Conservation (phyloP, 2,113 vertebrate species). For the Epinephelus cyanopodus region DNA sequence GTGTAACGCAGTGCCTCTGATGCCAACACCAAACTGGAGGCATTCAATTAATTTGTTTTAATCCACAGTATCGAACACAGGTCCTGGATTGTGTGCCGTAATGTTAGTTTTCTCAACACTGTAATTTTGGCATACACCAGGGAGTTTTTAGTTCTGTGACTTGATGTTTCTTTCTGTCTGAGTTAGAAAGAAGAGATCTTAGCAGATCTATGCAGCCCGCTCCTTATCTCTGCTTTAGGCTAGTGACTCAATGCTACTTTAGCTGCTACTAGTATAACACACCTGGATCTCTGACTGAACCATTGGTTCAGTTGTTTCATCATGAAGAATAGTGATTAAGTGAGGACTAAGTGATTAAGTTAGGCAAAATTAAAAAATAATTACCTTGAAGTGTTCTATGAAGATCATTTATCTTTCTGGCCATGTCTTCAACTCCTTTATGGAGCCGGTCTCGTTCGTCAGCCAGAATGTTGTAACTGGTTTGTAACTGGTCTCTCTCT, state of each 20-base stretch:
- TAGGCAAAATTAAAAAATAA: background rate
- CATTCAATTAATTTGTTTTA: too few species aligned
- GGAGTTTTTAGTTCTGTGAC: too few species aligned
- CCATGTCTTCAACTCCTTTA: background rate
- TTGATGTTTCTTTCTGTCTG: too few species aligned
- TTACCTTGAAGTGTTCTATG: background rate
- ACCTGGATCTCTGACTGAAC: background rate
- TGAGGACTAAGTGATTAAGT: background rate
- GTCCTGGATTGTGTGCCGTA: too few species aligned
- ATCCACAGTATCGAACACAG: too few species aligned
- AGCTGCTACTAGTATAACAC: too few species aligned
- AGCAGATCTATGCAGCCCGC: background rate
- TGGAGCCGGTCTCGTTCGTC: background rate
- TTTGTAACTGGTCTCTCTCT: background rate
- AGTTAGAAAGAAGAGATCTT: background rate
- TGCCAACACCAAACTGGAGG: too few species aligned
- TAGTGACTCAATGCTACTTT: too few species aligned
- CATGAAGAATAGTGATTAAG: background rate
- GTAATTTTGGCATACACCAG: too few species aligned
- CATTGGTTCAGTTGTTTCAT: background rate
- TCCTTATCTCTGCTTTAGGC: background rate
- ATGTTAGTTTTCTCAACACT: too few species aligned
- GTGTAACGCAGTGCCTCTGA: too few species aligned
- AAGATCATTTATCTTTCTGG: background rate
- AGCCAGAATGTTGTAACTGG: background rate